Base-by-base conservation (phyloP, 1,140 invertebrate species). In the Brachionus calyciflorus region DNA sequence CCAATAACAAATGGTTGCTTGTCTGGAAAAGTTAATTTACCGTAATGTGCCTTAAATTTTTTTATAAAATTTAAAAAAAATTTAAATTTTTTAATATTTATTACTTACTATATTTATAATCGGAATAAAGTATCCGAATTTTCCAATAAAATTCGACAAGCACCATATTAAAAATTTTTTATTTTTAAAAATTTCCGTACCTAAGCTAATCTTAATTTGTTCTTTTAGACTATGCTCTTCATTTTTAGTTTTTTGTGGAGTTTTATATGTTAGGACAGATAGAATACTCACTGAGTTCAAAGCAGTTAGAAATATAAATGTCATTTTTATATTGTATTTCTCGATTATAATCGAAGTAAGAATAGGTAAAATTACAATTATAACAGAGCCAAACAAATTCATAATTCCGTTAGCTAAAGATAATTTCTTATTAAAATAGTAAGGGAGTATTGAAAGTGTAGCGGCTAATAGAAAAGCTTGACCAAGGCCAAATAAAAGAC, bases 131-230 rank as follows among this genome's bases (percentile, higher is more conserved):
- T 73, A 73, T 5, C 69, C 69, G 21, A 73, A 49, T 37, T 40
- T 51, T 49, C 46, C 69, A 3, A 73, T 51, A 40, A 51, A 49
- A 24, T 44, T 40, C 33, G 46, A 9, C 19, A 73, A 3, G 26
- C 69, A 73, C 69, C 69, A 73, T 19, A 73, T 24, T 21, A 51
- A 26, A 5, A 73, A 73, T 24, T 73, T 73, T 55, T 73, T 73
- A 9, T 37, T 49, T 6, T 40, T 33, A 3, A 73, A 73, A 24
- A 73, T 30, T 33, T 49, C 69, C 1, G 28, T 37, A 19, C 69
- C 69, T 2, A 73, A 51, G 17, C 69, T 73, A 12, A 51, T 51
- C 33, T 55, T 37, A 12, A 73, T 24, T 49, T 55, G 6, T 55
- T 51, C 19, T 40, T 21, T 19, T 21, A 40, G 5, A 10, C 21